phyloP scores from a whole-genome alignment of 2,797 vertebrate genomes.

The Oceanodroma leucorhoa region DNA sequence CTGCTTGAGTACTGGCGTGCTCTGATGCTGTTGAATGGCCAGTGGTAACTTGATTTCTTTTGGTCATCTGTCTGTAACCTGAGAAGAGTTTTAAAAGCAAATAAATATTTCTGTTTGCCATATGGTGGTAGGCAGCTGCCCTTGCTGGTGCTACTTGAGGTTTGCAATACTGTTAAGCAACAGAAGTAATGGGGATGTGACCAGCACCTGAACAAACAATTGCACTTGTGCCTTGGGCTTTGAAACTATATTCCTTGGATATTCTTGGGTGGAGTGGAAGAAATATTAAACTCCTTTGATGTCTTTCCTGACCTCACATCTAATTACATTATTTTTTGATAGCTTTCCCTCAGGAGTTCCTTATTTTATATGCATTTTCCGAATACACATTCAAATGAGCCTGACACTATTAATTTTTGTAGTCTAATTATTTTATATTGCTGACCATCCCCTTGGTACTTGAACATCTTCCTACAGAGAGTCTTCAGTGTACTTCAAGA shows the following conservation, averaged over 20 bases:
- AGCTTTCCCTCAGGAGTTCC: slow-evolving; percentile 4
- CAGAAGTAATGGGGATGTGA: background rate
- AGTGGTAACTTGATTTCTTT: background rate
- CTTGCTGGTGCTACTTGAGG: background rate
- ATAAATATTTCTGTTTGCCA: background rate
- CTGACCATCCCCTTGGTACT: background rate
- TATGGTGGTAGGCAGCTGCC: background rate
- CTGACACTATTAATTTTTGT: background rate
- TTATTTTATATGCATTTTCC: background rate
- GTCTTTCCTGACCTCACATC: background rate
- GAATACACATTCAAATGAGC: background rate
- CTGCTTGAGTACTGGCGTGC: background rate
- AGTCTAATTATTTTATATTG: background rate
- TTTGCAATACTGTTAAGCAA: background rate
- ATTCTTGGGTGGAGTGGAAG: background rate
- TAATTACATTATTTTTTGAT: background rate
- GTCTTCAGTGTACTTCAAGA: background rate
- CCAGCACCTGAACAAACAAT: slow-evolving; percentile 23
- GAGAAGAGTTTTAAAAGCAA: background rate
- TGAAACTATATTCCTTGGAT: background rate
- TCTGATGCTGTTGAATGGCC: background rate
- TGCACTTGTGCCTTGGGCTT: slow-evolving; percentile 2
- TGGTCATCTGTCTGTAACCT: background rate
- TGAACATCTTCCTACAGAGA: background rate
- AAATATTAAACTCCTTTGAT: slow-evolving; percentile 25